Evolutionary conservation across 2,113 vertebrate genomes (phyloP), one percentile per base, ranked within the genome.

Genomic region (Hippocampus guttulatus): DNA sequence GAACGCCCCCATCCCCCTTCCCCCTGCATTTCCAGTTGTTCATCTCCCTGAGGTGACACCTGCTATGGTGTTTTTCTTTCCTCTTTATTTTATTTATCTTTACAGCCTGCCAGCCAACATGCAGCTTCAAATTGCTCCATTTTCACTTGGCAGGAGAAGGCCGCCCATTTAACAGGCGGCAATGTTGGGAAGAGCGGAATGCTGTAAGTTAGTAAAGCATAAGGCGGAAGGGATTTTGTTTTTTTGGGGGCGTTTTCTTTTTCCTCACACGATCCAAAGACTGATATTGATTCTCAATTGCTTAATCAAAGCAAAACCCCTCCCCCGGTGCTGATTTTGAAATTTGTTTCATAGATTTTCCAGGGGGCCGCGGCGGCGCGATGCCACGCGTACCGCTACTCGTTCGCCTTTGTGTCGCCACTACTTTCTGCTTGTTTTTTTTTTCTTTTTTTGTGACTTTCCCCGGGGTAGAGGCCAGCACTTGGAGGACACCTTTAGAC

Each of bases 11-110:
- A 76, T 72, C 76, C 77, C 81, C 77, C 73, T 84, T 75, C 83
- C 82, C 73, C 74, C 73, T 84, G 76, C 77, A 20, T 78, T 84
- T 84, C 89, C 88, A 90, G 87, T 87, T 88, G 87, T 89, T 87
- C 75, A 21, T 90, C 84, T 88, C 72, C 73, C 81, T 14, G 72
- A 85, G 76, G 76, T 89, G 88, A 87, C 89, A 85, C 85, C 81
- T 81, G 80, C 84, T 81, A 58, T 75, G 74, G 68, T 73, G 69
- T 54, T 65, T 75, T 38, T 30, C 6, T 38, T 6, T 0, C 5
- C 33, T 38, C 69, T 76, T 77, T 71, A 77, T 74, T 82, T 77
- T 76, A 72, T 81, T 83, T 75, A 67, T 74, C 74, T 88, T 88
- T 87, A 82, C 65, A 74, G 82, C 81, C 70, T 78, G 81, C 84